phyloP scores from a whole-genome alignment of 2,113 vertebrate genomes.

The Catharus bicknelli region DNA sequence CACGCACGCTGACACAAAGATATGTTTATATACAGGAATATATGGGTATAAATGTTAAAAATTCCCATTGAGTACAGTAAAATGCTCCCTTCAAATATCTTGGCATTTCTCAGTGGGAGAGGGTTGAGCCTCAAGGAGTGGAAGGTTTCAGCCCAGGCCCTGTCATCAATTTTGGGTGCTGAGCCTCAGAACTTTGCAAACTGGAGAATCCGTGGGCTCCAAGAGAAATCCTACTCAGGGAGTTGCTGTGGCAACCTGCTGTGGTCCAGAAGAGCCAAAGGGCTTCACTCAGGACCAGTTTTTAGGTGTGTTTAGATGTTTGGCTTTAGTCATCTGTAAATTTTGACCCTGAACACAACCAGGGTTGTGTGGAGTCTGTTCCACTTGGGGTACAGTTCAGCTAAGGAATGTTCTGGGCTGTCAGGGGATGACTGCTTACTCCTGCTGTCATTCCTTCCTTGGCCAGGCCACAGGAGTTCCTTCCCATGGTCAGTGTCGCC shows the following conservation, averaged over 20 bases:
- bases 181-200: background rate
- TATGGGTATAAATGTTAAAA: background rate
- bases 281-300: background rate
- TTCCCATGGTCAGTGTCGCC: rapidly evolving
- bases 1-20: background rate
- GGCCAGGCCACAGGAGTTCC: background rate
- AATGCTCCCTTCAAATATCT: background rate
- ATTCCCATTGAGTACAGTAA: background rate
- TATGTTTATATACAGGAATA: background rate
- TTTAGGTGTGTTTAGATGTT: background rate
- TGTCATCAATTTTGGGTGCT: background rate
- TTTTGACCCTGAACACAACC: background rate
- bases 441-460: background rate
- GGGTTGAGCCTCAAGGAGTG: background rate
- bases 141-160: background rate
- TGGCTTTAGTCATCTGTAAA: background rate
- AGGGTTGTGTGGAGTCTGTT: background rate
- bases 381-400: background rate
- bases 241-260: background rate
- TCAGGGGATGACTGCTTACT: no score
- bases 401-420: background rate
- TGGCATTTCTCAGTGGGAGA: background rate
- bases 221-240: rapidly evolving
- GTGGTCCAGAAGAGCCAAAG: background rate
- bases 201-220: background rate